Conservation (phyloP, 2,113 vertebrate species). For the Cheirogaleus medius region DNA sequence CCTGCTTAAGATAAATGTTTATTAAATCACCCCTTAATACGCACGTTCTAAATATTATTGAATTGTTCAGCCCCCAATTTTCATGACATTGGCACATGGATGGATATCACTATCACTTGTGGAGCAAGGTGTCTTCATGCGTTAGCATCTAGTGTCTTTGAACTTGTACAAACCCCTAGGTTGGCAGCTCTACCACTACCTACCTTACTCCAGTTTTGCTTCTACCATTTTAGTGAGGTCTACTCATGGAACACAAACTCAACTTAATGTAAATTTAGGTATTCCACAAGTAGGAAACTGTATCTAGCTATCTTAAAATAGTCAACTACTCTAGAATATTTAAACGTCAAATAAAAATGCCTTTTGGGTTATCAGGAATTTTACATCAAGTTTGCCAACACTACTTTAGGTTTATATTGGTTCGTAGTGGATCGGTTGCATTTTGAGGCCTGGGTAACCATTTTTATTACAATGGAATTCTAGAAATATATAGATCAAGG, state of each 20-base stretch:
- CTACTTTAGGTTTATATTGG: not conserved
- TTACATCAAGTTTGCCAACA: not conserved
- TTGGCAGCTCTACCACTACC: not conserved
- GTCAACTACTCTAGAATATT: not conserved
- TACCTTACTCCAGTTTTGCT: not conserved
- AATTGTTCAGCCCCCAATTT: not conserved
- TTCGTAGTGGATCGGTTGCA: not conserved
- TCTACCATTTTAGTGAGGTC: not conserved
- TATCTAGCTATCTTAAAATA: not conserved
- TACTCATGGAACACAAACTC: not conserved
- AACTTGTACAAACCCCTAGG: not conserved
- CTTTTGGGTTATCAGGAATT: not conserved
- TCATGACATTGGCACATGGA: not conserved
- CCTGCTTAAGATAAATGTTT: not conserved
- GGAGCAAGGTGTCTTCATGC: not conserved
- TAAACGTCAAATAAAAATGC: conserved; percentile 9
- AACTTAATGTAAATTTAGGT: not conserved
- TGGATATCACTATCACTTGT: not conserved
- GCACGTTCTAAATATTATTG: not conserved
- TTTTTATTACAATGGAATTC: not conserved
- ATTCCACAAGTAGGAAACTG: not conserved
- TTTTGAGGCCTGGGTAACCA: not conserved
- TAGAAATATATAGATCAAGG: not conserved
- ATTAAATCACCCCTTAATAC: not conserved
- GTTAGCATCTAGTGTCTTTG: not conserved